Evolutionary conservation across 2,888 invertebrate genomes (phyloP), one percentile per base, ranked within the genome.

Genomic region (Dione juno): DNA sequence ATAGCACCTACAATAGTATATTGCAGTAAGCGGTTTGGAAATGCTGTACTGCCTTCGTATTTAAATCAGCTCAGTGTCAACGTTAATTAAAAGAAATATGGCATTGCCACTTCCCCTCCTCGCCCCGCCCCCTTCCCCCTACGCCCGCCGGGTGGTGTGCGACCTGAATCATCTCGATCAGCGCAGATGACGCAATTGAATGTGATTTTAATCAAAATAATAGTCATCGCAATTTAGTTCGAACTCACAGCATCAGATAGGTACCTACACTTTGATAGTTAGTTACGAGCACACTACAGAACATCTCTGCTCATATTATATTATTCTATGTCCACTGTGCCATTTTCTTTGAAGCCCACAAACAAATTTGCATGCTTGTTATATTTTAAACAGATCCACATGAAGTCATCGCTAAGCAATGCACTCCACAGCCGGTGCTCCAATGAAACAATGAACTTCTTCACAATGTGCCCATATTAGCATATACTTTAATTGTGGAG

Each of bases 31-130:
- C 5, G 1, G 19, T 57, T 40, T n/a, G 40, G 16, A 57, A 57
- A 40, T 35, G 37, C 9, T 14, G 28, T n/a, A 45, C n/a, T 37
- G 28, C 28, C 52, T 40, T 52, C 21, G 11, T 40, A 40, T 41
- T 41, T 21, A 54, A 66, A 66, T 66, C 28, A 45, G 52, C 59
- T 57, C 48, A 21, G 41, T 66, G 53, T 61, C 70, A 66, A 10
- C 35, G 50, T 66, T 41, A 66, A 70, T 66, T 70, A 40, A 37
- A 65, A 43, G 59, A 48, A 40, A 70, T 54, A 61, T 61, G 35
- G 48, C 28, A 16, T 37, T 11, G 14, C 21, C 7, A 9, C 19
- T 13, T 3, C 13, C 35, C 41, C 28, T 9, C 10, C 14, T 21
- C n/a, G 50, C 37, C 7, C 28, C 43, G 10, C 48, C 48, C 16